Percentiles rank a stretch among this genome's conserved stretches.
phyloP scores from a whole-genome alignment of 2,113 vertebrate species.

The Pardalotus punctatus region DNA sequence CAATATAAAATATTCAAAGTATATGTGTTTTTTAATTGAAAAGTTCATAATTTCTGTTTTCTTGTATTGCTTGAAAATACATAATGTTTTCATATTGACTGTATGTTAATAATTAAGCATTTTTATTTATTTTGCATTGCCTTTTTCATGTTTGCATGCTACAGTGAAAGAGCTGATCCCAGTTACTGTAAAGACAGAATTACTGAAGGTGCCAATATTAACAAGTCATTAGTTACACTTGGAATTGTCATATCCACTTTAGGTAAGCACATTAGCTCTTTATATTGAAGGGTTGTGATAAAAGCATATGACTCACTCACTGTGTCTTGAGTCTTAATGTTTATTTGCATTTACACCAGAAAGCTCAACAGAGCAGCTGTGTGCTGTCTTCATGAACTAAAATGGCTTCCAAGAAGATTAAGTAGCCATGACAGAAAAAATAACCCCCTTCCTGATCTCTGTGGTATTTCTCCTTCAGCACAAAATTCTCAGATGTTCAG shows the following conservation, averaged over 20 bases:
- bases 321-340: not conserved
- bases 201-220: conserved; percentile 96
- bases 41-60: not conserved
- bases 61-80: not conserved
- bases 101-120: not conserved
- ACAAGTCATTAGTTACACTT: conserved; percentile 95
- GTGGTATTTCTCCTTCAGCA: conserved; percentile 71
- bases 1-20: not conserved
- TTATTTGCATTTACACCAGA: not conserved
- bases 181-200: conserved; percentile 93
- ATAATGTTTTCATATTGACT: not conserved
- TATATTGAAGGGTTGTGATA: not conserved
- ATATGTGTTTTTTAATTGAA: not conserved
- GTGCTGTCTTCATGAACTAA: not conserved
- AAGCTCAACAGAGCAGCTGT: not conserved
- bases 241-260: conserved; percentile 97
- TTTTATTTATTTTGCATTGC: not conserved
- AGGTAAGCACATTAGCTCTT: conserved; percentile 74
- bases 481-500: conserved; percentile 95
- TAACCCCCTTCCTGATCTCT: not conserved
- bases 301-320: not conserved
- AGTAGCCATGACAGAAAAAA: not conserved
- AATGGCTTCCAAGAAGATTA: not conserved
- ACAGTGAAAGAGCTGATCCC: conserved; percentile 92
- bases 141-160: not conserved